Percentiles rank a stretch among this genome's conserved stretches.
phyloP scores from a whole-genome alignment of 2,113 vertebrate species.

The Nothocercus julius region DNA sequence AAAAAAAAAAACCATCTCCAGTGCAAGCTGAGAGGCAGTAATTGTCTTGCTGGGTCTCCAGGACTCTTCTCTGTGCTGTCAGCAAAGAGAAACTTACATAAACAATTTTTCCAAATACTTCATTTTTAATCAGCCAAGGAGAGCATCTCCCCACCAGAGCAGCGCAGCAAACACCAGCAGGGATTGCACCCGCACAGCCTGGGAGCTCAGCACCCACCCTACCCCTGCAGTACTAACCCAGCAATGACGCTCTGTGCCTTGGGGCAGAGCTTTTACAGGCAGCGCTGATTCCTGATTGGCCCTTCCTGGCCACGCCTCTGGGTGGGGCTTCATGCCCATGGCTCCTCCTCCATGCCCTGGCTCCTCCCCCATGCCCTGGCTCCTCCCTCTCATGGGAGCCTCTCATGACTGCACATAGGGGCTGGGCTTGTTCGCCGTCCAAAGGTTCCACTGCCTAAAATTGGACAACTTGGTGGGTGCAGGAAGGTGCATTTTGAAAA shows the following conservation, averaged over 20 bases:
- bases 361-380: not conserved
- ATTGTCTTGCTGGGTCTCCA: conserved; percentile 5
- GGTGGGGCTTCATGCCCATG: no score
- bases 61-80: not conserved
- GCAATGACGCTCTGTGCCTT: accelerated
- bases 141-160: accelerated
- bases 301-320: not conserved
- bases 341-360: not conserved
- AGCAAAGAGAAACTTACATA: not conserved
- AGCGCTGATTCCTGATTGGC: not conserved
- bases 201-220: not conserved
- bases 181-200: not conserved
- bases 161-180: accelerated
- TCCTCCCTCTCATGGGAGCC: not conserved
- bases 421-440: not conserved
- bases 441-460: not conserved
- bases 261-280: not conserved
- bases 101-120: conserved; percentile 9
- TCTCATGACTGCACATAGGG: no score
- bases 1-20: not conserved
- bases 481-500: not conserved
- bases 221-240: accelerated
- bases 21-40: not conserved
- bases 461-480: not conserved
- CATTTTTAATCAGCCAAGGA: not conserved